Conservation (phyloP, 2,113 vertebrate species). For the Amazona vittata region DNA sequence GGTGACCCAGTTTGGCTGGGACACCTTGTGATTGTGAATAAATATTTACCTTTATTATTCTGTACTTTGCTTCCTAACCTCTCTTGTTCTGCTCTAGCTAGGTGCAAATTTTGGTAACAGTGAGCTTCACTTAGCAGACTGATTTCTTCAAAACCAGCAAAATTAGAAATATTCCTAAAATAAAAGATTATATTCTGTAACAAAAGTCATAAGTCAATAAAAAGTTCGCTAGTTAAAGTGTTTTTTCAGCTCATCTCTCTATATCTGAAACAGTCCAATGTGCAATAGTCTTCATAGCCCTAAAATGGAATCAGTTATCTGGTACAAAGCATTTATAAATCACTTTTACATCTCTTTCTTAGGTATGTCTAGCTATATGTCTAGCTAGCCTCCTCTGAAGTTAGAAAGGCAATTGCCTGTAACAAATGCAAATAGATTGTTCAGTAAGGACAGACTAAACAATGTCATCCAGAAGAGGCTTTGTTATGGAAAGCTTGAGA, state of each 20-base stretch:
- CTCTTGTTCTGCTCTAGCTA: neutral
- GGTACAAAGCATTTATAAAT: neutral
- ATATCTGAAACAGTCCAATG: neutral
- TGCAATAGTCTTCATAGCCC: neutral
- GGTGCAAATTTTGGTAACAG: neutral
- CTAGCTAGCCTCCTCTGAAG: neutral
- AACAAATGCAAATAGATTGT: neutral
- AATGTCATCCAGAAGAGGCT: neutral
- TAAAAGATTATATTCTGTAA: neutral
- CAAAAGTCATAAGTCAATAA: neutral
- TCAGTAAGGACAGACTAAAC: neutral
- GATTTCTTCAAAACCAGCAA: neutral
- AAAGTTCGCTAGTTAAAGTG: neutral
- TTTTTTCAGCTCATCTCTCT: neutral
- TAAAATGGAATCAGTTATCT: neutral
- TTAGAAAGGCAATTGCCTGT: neutral
- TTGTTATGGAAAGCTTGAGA: neutral
- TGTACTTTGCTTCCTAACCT: neutral
- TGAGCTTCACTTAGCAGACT: neutral
- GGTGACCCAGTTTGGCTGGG: neutral
- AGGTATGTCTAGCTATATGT: neutral
- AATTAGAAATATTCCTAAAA: neutral
- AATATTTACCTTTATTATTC: neutral
- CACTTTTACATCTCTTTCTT: neutral
- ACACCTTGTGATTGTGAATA: neutral